Base-by-base conservation (phyloP, 2,113 vertebrate genomes). In the Probosciger aterrimus region DNA sequence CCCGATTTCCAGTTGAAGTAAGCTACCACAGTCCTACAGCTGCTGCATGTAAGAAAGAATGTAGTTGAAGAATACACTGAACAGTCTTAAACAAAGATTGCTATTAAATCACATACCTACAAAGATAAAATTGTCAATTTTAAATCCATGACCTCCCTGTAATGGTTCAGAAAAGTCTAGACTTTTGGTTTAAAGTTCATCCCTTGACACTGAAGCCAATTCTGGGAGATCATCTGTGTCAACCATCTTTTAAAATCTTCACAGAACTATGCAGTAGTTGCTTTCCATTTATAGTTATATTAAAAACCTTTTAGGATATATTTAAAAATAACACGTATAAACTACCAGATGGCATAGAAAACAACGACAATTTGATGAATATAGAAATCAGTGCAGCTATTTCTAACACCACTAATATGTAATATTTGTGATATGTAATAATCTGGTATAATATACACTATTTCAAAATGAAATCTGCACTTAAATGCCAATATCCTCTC, bases 401-500 rank as follows among this genome's bases (percentile, higher is more conserved):
- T 97, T 96, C 96, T 97, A 98, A 96, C 95, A 95, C 85, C 87
- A 95, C 94, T 91, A 94, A 90, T 94, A 97, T 90, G 95, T 96
- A 96, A 97, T 98, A 97, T 98, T 98, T 97, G 97, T 94, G 96
- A 97, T 98, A 97, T 88, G 97, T 94, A 98, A 97, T 98, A 97
- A 97, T 97, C 97, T 97, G 89, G 95, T 97, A 96, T 95, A 97
- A 98, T 85, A 97, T 87, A 97, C 96, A 97, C 97, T 97, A 97
- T 98, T 98, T 98, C 96, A 97, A 98, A 98, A 98, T 98, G 97
- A 98, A 98, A 98, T 98, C 97, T 97, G 96, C 96, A 97, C 97
- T 98, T 98, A 98, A 98, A 98, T 97, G 97, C 98, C 98, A 98
- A 98, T 98, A 98, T 98, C 97, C 97, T 98, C 97, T 98, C 98